Conservation (phyloP, 2,113 vertebrate genomes). For the Steatornis caripensis region DNA sequence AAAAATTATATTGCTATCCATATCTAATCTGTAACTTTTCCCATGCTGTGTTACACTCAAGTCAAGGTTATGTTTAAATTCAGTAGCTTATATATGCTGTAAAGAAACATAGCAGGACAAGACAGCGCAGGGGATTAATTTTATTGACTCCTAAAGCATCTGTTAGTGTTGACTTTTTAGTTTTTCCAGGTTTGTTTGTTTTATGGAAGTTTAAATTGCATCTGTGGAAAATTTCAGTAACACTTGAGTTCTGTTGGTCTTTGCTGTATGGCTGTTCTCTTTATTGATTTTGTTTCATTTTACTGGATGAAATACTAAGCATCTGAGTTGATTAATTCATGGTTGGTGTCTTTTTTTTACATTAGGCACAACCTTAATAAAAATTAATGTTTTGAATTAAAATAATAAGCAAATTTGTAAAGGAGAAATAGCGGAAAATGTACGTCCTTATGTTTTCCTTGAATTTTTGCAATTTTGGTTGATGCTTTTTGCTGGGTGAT, state of each 20-base stretch:
- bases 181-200: neutral
- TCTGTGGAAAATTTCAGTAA: neutral
- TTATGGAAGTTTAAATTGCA: neutral
- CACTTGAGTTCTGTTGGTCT: neutral
- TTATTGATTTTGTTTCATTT: neutral
- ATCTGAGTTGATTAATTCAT: neutral
- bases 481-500: neutral
- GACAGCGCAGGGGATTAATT: neutral
- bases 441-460: neutral
- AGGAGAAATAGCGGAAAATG: neutral
- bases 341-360: neutral
- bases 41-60: neutral
- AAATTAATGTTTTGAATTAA: neutral
- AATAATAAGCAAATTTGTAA: neutral
- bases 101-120: neutral
- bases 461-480: neutral
- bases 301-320: neutral
- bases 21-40: neutral
- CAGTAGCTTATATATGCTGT: neutral
- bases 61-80: neutral
- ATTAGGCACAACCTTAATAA: neutral
- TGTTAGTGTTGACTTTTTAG: neutral
- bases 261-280: neutral
- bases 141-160: neutral
- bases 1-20: neutral